Evolutionary conservation across 2,888 invertebrate genomes (phyloP).

Genomic region (Sepiola atlantica): DNA sequence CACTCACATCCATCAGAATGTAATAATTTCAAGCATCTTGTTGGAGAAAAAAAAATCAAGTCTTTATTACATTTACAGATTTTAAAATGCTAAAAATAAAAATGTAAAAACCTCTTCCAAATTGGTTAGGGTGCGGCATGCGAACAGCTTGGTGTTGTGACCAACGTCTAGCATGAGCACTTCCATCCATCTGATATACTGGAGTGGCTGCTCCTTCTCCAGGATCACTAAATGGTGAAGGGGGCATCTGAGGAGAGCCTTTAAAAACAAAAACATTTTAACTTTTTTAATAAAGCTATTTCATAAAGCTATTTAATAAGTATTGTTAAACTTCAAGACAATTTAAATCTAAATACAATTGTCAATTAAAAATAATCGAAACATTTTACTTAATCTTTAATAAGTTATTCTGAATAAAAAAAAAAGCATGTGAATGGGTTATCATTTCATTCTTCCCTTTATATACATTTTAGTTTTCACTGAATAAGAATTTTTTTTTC

Average conservation of each 20-base stretch:
- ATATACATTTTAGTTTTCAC: neutral
- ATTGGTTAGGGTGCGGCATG: slow-evolving; percentile 63
- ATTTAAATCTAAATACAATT: neutral
- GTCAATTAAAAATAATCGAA: neutral
- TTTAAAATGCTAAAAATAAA: neutral
- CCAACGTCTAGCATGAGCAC: slow-evolving; percentile 66
- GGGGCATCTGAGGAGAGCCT: slow-evolving; percentile 45
- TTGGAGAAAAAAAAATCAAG: no score
- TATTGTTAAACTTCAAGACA: neutral
- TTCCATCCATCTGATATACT: slow-evolving; percentile 15
- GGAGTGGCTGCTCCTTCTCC: slow-evolving; percentile 39
- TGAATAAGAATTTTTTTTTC: neutral
- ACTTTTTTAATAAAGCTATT: neutral
- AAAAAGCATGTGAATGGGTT: neutral
- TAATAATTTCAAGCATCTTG: no score
- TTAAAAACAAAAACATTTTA: neutral
- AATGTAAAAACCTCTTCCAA: slow-evolving; percentile 52
- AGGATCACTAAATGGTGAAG: slow-evolving; percentile 49
- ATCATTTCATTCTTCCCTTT: neutral
- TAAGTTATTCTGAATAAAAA: neutral
- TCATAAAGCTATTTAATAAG: neutral
- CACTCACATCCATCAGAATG: no score
- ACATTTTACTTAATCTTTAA: no score
- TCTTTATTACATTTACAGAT: no score
- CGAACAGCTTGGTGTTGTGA: slow-evolving; percentile 72